Percentiles rank a stretch among this genome's conserved stretches.
Conservation (phyloP, 2,888 invertebrate genomes). For the Ophion obscuratus region DNA sequence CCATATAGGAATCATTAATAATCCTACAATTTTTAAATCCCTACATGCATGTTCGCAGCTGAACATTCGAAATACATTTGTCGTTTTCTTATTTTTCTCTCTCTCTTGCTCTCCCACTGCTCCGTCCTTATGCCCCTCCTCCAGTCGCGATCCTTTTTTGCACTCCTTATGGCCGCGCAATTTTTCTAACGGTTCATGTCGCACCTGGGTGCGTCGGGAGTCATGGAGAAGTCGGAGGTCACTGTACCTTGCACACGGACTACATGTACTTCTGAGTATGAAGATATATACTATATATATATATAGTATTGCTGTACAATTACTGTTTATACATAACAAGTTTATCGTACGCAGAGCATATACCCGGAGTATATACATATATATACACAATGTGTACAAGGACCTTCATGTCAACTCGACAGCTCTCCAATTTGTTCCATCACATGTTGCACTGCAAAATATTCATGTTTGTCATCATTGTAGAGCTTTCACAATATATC, state of each 20-base stretch:
- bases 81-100: not conserved
- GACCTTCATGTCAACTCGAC: slow-evolving; percentile 16
- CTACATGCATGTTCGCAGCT: no score
- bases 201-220: slow-evolving; percentile 73
- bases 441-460: not conserved
- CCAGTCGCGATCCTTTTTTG: slow-evolving; percentile 37
- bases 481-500: not conserved
- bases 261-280: slow-evolving; percentile 36
- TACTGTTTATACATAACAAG: slow-evolving; percentile 27
- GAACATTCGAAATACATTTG: not conserved
- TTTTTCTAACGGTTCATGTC: slow-evolving; percentile 73
- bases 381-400: slow-evolving; percentile 1
- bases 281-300: slow-evolving; percentile 19
- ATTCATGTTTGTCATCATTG: not conserved
- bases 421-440: slow-evolving; percentile 9
- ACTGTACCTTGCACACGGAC: slow-evolving; percentile 69
- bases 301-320: slow-evolving; percentile 38
- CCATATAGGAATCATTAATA: no score
- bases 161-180: slow-evolving; percentile 65
- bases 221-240: slow-evolving; percentile 72
- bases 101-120: not conserved
- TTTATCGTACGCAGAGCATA: slow-evolving; percentile 30
- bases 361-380: slow-evolving; percentile 25
- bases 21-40: not conserved
- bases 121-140: slow-evolving; percentile 23